Percentiles rank a stretch among this genome's conserved stretches.
These are phyloP conservation scores for Sphaerophoria taeniata DNA, from an alignment of 2,888 invertebrate species.

Conservation along the genomic window DNA sequence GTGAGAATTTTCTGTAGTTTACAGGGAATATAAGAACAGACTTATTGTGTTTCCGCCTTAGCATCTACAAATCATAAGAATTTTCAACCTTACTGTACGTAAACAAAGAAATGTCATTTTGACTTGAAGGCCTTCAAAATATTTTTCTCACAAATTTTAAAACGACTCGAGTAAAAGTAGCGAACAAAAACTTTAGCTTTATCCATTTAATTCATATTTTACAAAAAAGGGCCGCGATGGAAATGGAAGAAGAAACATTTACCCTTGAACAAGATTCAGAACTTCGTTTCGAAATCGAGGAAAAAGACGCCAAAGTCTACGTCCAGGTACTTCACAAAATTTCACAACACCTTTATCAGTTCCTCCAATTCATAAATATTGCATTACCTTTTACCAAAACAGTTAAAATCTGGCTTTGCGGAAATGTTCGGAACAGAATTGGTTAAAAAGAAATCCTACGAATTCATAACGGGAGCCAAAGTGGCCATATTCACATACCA, in stretches of 20 bases:
- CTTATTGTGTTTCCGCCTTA: background rate
- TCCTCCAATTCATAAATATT: background rate
- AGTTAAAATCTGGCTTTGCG: constrained; percentile 95
- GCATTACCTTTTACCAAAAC: constrained; percentile 69
- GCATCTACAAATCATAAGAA: background rate
- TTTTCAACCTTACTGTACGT: constrained; percentile 19
- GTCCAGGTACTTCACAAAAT: constrained; percentile 85
- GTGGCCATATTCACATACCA: constrained; percentile 98
- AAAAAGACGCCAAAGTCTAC: constrained; percentile 91
- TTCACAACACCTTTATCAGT: background rate
- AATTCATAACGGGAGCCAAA: constrained; percentile 95
- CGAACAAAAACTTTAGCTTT: background rate
- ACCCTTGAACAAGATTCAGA: constrained; percentile 94
- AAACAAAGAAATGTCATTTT: background rate
- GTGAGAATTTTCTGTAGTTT: too few species aligned
- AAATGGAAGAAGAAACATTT: constrained; percentile 85
- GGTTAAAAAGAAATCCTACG: constrained; percentile 95
- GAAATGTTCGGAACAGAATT: constrained; percentile 99
- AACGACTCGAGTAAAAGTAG: background rate
- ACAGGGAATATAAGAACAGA: background rate
- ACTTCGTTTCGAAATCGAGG: constrained; percentile 97
- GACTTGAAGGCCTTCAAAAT: background rate
- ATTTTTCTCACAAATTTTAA: background rate
- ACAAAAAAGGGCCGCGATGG: constrained; percentile 27
- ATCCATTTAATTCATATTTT: background rate